Base-by-base conservation (phyloP, 2,797 vertebrate genomes). In the Sciaenops ocellatus region DNA sequence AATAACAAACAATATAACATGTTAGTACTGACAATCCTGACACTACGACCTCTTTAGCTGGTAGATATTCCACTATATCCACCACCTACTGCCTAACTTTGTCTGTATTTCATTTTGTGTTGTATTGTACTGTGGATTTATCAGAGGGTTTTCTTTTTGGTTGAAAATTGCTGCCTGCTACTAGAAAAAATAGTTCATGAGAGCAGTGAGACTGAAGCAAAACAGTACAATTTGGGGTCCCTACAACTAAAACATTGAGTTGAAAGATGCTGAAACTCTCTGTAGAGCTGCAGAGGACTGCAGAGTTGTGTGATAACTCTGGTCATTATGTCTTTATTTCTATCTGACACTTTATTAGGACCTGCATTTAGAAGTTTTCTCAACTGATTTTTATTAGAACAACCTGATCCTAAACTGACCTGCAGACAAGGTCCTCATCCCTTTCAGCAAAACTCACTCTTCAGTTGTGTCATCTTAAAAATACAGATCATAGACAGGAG, bases 401-500 rank as follows among this genome's bases (percentile, higher is more conserved):
- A n/a, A 34, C 59, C 71, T 71, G 34, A 77, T 80, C 47, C 38
- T n/a, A 22, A 44, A 17, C 26, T 61, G 62, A 80, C 71, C 69
- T 55, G 55, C 26, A 78, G 57, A 83, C 79, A 85, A 85, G 61
- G 70, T 1, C 74, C 54, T 26, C 65, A 88, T 61, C 76, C 61
- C 80, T 88, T 71, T 86, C 81, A 84, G 60, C 44, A 64, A 55
- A 60, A 73, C 47, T 73, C 69, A 54, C 64, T 73, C 70, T 63
- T 78, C 38, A 54, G 72, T 83, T 46, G 24, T 70, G 80, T 88
- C 72, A 82, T 87, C 65, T 79, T 46, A 61, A 77, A 87, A 83
- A 89, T 55, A 69, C n/a, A 46, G 57, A 84, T 85, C 76, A 62
- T 34, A 75, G 68, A 79, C 26, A 63, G 38, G 22, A 75, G 75